A percentile compares a stretch with the other conserved stretches of the same genome.
Conservation (phyloP, 2,797 vertebrate species). For the Pygocentrus nattereri region DNA sequence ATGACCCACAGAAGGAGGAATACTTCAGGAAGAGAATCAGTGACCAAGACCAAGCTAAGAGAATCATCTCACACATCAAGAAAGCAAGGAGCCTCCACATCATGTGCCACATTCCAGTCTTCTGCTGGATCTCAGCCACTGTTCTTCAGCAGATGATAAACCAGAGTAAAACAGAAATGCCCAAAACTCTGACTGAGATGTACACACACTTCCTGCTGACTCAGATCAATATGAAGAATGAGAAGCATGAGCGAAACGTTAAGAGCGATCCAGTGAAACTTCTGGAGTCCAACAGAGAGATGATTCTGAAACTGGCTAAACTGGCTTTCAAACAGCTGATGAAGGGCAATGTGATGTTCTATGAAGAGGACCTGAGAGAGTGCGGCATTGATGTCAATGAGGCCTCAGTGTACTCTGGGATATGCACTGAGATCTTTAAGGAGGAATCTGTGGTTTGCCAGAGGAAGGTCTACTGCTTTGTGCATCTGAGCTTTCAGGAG, state of each 20-base stretch:
- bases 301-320: not conserved
- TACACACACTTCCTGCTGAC: constrained; percentile 38
- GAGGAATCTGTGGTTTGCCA: constrained; percentile 20
- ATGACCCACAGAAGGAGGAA: constrained; percentile 48
- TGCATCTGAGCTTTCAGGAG: constrained; percentile 51
- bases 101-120: constrained; percentile 54
- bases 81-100: constrained; percentile 41
- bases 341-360: constrained; percentile 26
- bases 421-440: constrained; percentile 40
- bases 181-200: constrained; percentile 43
- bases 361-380: constrained; percentile 32
- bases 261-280: not conserved
- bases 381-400: constrained; percentile 17
- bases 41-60: constrained; percentile 22
- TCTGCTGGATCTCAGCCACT: constrained; percentile 46
- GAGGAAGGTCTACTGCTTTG: constrained; percentile 44
- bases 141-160: constrained; percentile 45
- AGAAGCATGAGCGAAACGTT: constrained; percentile 31
- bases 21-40: constrained; percentile 50
- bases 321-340: constrained; percentile 5
- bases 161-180: constrained; percentile 23
- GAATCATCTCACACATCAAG: constrained; percentile 44
- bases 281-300: not conserved
- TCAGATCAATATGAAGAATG: not conserved
- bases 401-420: constrained; percentile 22